Conservation (phyloP, 1,140 invertebrate genomes). For the Apis florea region DNA sequence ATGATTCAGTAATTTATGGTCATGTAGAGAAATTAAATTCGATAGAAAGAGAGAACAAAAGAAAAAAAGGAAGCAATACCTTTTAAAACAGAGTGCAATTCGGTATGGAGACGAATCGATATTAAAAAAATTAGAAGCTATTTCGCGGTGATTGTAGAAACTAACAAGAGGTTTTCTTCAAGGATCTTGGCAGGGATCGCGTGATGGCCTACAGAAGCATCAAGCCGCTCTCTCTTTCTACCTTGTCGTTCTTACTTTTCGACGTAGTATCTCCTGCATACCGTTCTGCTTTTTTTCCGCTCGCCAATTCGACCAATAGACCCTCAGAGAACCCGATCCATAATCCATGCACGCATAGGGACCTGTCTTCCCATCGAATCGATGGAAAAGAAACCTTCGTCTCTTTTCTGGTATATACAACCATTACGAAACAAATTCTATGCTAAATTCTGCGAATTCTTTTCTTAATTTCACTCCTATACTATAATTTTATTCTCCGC, state of each 20-base stretch:
- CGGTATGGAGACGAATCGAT: background rate
- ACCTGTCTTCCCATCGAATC: conserved; percentile 50
- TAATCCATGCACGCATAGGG: conserved; percentile 53
- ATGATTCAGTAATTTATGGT: too few species aligned
- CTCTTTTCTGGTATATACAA: conserved; percentile 1
- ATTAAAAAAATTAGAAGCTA: conserved; percentile 15
- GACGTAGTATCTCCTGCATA: conserved; percentile 42
- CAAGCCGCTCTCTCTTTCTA: background rate
- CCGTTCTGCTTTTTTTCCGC: conserved; percentile 32
- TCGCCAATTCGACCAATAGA: conserved; percentile 64
- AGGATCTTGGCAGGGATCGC: conserved; percentile 38
- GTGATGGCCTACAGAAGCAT: conserved; percentile 47
- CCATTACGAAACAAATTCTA: conserved; percentile 22
- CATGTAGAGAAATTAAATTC: background rate
- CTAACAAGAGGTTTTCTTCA: conserved; percentile 56
- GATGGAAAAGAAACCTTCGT: conserved; percentile 43
- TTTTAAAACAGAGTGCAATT: background rate
- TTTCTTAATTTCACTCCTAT: background rate
- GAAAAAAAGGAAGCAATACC: background rate
- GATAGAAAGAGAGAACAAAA: background rate
- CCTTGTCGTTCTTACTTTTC: conserved; percentile 17
- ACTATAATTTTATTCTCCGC: background rate
- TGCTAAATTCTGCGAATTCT: conserved; percentile 35
- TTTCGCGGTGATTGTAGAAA: conserved; percentile 46
- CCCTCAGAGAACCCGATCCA: conserved; percentile 55